phyloP scores from a whole-genome alignment of 1,140 invertebrate genomes.

The Brachionus manjavacas region DNA sequence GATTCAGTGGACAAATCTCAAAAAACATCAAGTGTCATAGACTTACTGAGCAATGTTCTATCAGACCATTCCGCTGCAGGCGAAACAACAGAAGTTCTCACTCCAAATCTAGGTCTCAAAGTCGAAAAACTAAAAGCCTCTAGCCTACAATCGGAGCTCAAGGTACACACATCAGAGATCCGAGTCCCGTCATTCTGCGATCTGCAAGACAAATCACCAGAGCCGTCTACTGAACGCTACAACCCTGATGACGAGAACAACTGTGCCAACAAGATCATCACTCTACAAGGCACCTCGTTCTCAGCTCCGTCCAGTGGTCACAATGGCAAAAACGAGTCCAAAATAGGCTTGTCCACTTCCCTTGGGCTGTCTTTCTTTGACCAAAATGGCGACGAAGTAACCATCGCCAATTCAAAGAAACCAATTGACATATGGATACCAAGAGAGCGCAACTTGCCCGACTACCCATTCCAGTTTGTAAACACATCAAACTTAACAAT shows the following conservation, averaged over 20 bases:
- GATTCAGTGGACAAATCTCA: constrained; percentile 3
- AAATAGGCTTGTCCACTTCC: background rate
- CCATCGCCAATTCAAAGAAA: background rate
- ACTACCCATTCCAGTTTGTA: background rate
- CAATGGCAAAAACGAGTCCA: constrained; percentile 19
- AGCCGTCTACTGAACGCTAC: background rate
- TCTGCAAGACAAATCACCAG: background rate
- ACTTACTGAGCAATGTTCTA: background rate
- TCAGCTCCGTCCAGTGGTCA: background rate
- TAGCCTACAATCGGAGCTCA: background rate
- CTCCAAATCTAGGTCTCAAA: background rate
- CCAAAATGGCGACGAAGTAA: background rate
- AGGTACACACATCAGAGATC: background rate
- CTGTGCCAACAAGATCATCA: background rate
- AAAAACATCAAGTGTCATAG: background rate
- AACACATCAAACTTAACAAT: background rate
- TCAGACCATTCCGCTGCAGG: background rate
- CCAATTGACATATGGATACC: constrained; percentile 12
- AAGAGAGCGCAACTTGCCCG: background rate
- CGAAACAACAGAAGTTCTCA: background rate
- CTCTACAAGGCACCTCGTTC: background rate
- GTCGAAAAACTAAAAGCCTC: constrained; percentile 2
- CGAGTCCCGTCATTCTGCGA: background rate
- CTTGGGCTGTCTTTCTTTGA: background rate
- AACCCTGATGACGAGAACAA: background rate